Evolutionary conservation across 1,140 invertebrate species (phyloP).

Genomic region (Protaetia brevitarsis): DNA sequence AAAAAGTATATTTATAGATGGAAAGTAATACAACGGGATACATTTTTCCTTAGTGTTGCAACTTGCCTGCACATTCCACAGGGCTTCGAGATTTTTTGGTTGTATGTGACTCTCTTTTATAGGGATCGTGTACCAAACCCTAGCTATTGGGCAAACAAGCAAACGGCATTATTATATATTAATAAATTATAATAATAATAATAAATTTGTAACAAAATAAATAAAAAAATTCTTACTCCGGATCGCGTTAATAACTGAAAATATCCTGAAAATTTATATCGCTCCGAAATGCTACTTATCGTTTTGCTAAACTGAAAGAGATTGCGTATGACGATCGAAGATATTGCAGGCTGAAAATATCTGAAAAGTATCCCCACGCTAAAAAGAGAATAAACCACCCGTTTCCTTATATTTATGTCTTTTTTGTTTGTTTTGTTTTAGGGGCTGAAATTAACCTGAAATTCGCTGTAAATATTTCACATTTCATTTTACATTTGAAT

Average conservation of each 20-base stretch:
- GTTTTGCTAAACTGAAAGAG: no score
- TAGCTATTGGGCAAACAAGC: conserved; percentile 50
- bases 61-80: conserved; percentile 47
- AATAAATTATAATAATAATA: conserved; percentile 21
- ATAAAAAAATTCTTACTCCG: conserved; percentile 5
- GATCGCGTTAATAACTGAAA: no score
- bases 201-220: conserved; percentile 5
- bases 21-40: no score
- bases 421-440: no score
- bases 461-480: not conserved
- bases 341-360: no score
- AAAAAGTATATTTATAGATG: no score
- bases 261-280: no score
- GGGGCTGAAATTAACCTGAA: conserved; percentile 6
- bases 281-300: no score
- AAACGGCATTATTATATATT: conserved; percentile 33
- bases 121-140: conserved; percentile 46
- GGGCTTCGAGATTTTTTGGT: conserved; percentile 42
- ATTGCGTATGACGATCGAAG: no score
- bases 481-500: not conserved
- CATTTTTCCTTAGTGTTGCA: conserved; percentile 17
- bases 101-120: conserved; percentile 34
- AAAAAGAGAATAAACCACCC: no score
- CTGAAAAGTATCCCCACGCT: no score
- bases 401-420: no score